These are phyloP conservation scores for Pardalotus punctatus DNA, from an alignment of 2,113 vertebrate genomes.

Conservation along the genomic window DNA sequence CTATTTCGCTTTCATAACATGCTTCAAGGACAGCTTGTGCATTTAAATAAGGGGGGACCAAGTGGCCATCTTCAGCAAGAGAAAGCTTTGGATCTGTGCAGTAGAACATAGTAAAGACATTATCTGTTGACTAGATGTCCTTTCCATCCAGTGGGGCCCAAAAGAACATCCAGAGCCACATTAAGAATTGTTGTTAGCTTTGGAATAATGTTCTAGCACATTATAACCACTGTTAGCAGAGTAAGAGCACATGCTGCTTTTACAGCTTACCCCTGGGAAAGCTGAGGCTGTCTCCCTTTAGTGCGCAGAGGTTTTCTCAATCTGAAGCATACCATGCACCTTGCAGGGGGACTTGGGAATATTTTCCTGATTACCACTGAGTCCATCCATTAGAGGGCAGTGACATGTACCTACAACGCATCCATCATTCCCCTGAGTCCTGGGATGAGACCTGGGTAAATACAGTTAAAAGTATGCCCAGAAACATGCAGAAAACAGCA, in stretches of 20 bases:
- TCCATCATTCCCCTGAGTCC: not conserved
- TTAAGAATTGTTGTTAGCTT: not conserved
- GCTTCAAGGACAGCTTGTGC: not conserved
- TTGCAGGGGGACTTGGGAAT: not conserved
- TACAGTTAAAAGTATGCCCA: not conserved
- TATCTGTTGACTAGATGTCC: not conserved
- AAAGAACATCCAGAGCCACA: not conserved
- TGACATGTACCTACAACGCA: not conserved
- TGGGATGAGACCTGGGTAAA: not conserved
- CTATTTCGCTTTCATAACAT: not conserved
- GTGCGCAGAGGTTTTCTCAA: not conserved
- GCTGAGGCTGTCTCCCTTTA: not conserved
- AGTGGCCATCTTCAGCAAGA: not conserved
- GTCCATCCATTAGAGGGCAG: not conserved
- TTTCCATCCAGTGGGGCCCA: not conserved
- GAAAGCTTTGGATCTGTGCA: not conserved
- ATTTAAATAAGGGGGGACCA: not conserved
- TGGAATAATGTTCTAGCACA: not conserved
- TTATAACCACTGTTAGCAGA: not conserved
- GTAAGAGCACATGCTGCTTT: not conserved
- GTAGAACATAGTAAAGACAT: not conserved
- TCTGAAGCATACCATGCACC: not conserved
- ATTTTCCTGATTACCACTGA: not conserved
- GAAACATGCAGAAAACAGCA: not conserved
- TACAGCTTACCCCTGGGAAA: not conserved